A percentile compares a stretch with the other conserved stretches of the same genome.
Evolutionary conservation across 2,113 vertebrate genomes (phyloP).

Genomic region (Himantopus leucocephalus): DNA sequence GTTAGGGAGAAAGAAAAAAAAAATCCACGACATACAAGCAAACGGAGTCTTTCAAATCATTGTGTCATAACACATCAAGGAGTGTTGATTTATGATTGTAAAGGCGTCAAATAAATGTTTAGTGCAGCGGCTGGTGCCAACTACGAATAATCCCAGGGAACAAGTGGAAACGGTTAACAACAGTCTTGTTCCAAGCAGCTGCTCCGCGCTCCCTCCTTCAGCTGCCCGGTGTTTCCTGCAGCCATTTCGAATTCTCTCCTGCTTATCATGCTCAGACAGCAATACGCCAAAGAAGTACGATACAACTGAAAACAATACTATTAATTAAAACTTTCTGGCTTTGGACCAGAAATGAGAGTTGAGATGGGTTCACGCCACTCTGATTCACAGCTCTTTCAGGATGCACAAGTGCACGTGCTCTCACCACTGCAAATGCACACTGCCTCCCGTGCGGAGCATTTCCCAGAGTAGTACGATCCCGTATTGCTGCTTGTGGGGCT

Average conservation of each 20-base stretch:
- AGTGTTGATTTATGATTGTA: conserved; percentile 9
- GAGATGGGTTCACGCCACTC: background rate
- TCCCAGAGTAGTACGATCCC: background rate
- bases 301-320: background rate
- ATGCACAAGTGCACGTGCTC: background rate
- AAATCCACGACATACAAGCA: background rate
- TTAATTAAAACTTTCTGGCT: background rate
- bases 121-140: background rate
- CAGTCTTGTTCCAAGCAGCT: conserved; percentile 8
- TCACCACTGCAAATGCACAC: background rate
- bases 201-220: background rate
- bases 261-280: background rate
- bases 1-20: background rate
- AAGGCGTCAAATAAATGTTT: conserved; percentile 36
- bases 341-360: background rate
- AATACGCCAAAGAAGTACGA: background rate
- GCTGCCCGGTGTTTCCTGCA: background rate
- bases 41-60: background rate
- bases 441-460: background rate
- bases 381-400: background rate
- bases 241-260: background rate
- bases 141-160: background rate
- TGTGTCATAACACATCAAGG: conserved; percentile 27
- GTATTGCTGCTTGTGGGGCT: background rate
- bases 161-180: background rate